These are phyloP conservation scores for Vultur gryphus DNA, from an alignment of 2,797 vertebrate species.

Conservation along the genomic window DNA sequence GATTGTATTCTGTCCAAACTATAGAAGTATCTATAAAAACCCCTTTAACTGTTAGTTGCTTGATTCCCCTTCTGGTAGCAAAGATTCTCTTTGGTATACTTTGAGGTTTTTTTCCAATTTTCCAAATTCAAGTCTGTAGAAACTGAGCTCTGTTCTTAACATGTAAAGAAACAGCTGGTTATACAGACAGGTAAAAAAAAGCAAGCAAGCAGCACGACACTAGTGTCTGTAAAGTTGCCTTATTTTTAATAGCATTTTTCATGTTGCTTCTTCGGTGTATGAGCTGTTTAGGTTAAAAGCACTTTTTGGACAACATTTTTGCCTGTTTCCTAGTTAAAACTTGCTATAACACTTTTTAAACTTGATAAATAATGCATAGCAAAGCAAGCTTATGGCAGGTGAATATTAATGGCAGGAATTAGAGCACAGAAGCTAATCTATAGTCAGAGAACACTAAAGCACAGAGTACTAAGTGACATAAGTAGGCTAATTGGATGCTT, in stretches of 20 bases:
- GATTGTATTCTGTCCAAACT: background rate
- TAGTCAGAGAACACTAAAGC: constrained; percentile 1
- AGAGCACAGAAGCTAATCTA: constrained; percentile 22
- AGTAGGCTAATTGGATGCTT: constrained; percentile 53
- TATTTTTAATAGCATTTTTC: background rate
- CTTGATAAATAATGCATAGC: background rate
- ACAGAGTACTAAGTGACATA: constrained; percentile 33
- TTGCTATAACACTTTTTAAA: background rate
- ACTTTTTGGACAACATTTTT: background rate
- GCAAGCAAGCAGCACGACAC: background rate
- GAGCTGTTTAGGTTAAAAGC: background rate
- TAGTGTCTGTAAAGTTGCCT: background rate
- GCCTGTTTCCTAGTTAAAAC: background rate
- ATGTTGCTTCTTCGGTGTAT: background rate
- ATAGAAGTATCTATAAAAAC: fast-evolving
- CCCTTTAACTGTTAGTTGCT: background rate
- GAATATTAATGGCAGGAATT: constrained; percentile 51
- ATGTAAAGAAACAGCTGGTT: background rate
- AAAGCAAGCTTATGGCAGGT: background rate
- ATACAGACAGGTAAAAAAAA: background rate
- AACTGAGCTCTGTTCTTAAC: background rate
- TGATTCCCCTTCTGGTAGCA: background rate
- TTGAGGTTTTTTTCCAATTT: background rate
- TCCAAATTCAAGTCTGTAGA: background rate
- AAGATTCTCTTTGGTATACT: background rate